Percentiles rank a stretch among this genome's conserved stretches.
Conservation (phyloP, 2,797 vertebrate species). For the Menidia menidia region DNA sequence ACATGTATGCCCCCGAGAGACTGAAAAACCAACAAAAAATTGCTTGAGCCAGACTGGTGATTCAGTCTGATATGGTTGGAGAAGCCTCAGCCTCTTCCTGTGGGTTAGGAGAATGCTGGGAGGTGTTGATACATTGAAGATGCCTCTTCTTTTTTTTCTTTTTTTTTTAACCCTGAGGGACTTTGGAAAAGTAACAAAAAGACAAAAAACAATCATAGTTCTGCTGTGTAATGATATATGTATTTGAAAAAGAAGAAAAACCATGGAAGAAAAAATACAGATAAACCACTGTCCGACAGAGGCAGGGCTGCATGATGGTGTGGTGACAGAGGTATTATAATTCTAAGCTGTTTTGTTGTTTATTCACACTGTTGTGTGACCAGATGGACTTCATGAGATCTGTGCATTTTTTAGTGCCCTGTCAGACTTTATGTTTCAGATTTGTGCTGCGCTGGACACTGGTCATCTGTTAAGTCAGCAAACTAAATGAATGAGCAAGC, state of each 20-base stretch:
- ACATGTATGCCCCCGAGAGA: slow-evolving; percentile 56
- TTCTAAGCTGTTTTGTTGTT: no score
- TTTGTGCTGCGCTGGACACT: not conserved
- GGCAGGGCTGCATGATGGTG: slow-evolving; percentile 15
- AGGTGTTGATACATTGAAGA: slow-evolving; percentile 11
- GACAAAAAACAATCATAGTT: slow-evolving; percentile 12
- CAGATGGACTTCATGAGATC: not conserved
- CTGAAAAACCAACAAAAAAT: slow-evolving; percentile 52
- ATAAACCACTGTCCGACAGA: slow-evolving; percentile 29
- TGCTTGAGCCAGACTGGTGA: slow-evolving; percentile 53
- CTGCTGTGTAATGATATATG: not conserved
- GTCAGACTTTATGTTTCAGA: not conserved
- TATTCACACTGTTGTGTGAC: not conserved
- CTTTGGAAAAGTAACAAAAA: not conserved
- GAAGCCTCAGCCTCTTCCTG: slow-evolving; percentile 14
- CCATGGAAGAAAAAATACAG: not conserved
- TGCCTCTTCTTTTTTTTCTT: not conserved
- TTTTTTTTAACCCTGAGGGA: not conserved
- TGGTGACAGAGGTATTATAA: no score
- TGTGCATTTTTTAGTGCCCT: no score
- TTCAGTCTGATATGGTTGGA: slow-evolving; percentile 20
- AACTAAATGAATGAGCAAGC: not conserved
- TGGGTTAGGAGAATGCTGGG: slow-evolving; percentile 3
- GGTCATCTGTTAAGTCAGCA: not conserved
- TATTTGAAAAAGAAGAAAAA: slow-evolving; percentile 3